phyloP scores from a whole-genome alignment of 2,888 invertebrate genomes.

The Andrena chrysosceles region DNA sequence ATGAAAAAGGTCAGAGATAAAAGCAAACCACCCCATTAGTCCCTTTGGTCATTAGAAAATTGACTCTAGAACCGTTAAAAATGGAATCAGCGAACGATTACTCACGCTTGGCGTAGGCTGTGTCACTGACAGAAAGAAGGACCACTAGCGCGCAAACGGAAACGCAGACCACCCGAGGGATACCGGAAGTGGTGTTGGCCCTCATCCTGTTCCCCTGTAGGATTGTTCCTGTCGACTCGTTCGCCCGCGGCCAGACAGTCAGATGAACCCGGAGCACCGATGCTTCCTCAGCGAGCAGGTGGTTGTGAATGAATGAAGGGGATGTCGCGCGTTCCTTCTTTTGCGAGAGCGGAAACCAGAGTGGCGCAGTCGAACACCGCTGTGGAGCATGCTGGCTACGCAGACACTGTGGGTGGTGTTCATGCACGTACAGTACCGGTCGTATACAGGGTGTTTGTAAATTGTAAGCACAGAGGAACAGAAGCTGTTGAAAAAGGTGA shows the following conservation, averaged over 20 bases:
- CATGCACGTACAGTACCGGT: constrained; percentile 3
- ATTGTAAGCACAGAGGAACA: background rate
- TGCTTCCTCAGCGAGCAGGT: constrained; percentile 79
- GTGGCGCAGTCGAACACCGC: constrained; percentile 74
- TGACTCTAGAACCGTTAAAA: background rate
- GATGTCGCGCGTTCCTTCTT: constrained; percentile 70
- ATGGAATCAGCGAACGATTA: constrained; percentile 19
- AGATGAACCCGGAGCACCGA: constrained; percentile 57
- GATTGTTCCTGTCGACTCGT: background rate
- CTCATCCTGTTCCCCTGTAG: constrained; percentile 35
- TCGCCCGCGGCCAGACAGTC: background rate
- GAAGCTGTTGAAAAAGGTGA: no score
- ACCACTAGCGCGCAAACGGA: constrained; percentile 63
- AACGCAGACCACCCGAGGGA: constrained; percentile 29
- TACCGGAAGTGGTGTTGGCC: constrained; percentile 60
- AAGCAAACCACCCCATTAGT: no score
- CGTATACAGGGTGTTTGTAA: constrained; percentile 5
- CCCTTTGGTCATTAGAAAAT: background rate
- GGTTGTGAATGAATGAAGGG: constrained; percentile 79
- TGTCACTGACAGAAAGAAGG: constrained; percentile 64
- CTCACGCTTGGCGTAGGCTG: constrained; percentile 78
- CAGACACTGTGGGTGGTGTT: constrained; percentile 42
- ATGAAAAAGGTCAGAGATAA: no score
- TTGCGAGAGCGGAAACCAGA: constrained; percentile 69
- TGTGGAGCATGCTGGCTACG: constrained; percentile 58